Conservation (phyloP, 2,113 vertebrate genomes). For the Anhinga anhinga region DNA sequence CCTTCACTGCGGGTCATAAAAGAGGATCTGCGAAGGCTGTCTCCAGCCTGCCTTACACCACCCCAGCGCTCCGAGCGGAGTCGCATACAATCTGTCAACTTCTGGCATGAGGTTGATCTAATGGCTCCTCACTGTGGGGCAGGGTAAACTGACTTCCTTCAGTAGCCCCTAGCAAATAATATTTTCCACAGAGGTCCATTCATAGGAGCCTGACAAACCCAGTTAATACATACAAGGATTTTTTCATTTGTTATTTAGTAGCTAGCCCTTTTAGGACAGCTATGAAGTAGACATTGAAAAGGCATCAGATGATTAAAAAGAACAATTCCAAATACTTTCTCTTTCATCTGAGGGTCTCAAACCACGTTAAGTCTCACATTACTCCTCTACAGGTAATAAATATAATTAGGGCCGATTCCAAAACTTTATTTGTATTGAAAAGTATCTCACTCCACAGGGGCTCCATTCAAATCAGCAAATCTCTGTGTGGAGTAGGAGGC, state of each 20-base stretch:
- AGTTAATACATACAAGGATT: neutral
- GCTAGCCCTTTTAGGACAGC: slow-evolving; percentile 8
- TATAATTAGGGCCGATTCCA: slow-evolving; percentile 61
- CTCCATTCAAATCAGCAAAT: slow-evolving; percentile 60
- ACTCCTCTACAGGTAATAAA: slow-evolving; percentile 69
- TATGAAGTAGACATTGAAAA: slow-evolving; percentile 11
- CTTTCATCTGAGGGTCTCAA: slow-evolving; percentile 60
- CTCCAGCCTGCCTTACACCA: neutral
- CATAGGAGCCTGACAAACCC: neutral
- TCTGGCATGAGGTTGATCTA: neutral
- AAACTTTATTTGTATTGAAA: slow-evolving; percentile 70
- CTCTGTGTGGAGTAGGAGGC: slow-evolving; percentile 60
- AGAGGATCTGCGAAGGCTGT: neutral
- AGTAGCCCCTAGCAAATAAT: neutral
- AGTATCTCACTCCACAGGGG: slow-evolving; percentile 52
- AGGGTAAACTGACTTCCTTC: neutral
- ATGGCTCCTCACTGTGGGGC: slow-evolving; percentile 30
- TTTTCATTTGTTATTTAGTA: neutral
- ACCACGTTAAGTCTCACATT: slow-evolving; percentile 54
- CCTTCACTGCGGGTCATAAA: neutral
- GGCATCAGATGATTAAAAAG: slow-evolving; percentile 41
- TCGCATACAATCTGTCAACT: neutral
- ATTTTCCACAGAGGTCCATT: slow-evolving; percentile 38
- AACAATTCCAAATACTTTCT: slow-evolving; percentile 40
- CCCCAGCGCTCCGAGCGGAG: neutral